Base-by-base conservation (phyloP, 2,113 vertebrate species). In the Xenopus borealis region DNA sequence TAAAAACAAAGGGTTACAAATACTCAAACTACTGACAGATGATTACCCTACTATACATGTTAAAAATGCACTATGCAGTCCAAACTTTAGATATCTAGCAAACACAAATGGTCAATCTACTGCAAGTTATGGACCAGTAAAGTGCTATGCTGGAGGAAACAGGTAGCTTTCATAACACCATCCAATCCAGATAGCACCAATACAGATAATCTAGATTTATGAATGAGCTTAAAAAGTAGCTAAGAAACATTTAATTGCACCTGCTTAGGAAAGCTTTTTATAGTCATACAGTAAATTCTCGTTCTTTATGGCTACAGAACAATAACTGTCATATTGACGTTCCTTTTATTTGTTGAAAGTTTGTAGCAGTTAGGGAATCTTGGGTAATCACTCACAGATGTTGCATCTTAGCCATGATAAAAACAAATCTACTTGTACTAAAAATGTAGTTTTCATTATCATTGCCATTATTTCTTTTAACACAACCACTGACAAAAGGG, bases 321-420 rank as follows among this genome's bases (percentile, higher is more conserved):
- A n/a, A 13, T 45, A 47, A 67, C 40, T 67, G 65, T 47, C 65
- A 67, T 67, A 19, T 45, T 67, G 65, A 67, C 50, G 65, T 47
- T 67, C 50, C 12, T 50, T 50, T 47, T 12, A 67, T 67, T 67
- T 67, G 40, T 23, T 67, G 65, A 12, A 23, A 67, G n/a, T n/a
- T 45, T 67, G 18, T 46, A 12, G n/a, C 17, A 55, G 53, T 8
- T 55, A 55, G 19, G 45, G 13, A 67, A 6, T 10, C n/a, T 52
- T 67, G 50, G 65, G 23, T 67, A 67, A 67, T 45, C 46, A 67
- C 50, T 52, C 23, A 23, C 65, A 67, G 65, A 67, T 67, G 65
- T 67, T 67, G n/a, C 19, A 47, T 67, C 19, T 50, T 52, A 67
- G 33, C 19, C 12, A 52, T 47, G 65, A 67, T 18, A 23, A 67